Percentiles rank a stretch among this genome's conserved stretches.
phyloP scores from a whole-genome alignment of 2,888 invertebrate species.

The Octodonta nipae region DNA sequence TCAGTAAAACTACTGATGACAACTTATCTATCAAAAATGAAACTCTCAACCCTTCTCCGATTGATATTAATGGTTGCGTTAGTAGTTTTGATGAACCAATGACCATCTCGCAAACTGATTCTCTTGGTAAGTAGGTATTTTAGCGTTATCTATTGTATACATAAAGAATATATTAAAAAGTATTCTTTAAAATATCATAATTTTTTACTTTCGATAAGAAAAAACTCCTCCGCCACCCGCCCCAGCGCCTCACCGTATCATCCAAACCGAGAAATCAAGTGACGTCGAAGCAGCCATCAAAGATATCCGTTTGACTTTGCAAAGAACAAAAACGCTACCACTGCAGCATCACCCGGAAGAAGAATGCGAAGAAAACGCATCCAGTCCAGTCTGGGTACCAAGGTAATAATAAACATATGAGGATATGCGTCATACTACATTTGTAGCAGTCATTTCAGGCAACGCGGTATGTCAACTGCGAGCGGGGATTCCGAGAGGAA shows the following conservation, averaged over 20 bases:
- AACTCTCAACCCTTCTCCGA: slow-evolving; percentile 22
- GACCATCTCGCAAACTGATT: slow-evolving; percentile 29
- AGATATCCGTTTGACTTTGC: slow-evolving; percentile 69
- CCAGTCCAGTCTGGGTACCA: slow-evolving; percentile 59
- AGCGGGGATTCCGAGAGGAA: slow-evolving; percentile 53
- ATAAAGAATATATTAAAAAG: not conserved
- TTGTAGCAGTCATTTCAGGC: slow-evolving; percentile 34
- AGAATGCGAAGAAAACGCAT: slow-evolving; percentile 37
- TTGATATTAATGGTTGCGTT: slow-evolving; percentile 31
- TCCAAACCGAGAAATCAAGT: slow-evolving; percentile 28
- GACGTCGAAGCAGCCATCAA: slow-evolving; percentile 56
- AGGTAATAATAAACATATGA: slow-evolving; percentile 33
- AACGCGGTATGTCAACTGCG: slow-evolving; percentile 39
- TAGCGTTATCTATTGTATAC: not conserved
- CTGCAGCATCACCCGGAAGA: slow-evolving; percentile 36
- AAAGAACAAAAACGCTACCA: slow-evolving; percentile 54
- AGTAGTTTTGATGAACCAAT: slow-evolving; percentile 30
- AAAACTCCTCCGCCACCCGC: slow-evolving; percentile 63
- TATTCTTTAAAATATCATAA: not conserved
- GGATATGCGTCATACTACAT: slow-evolving; percentile 14
- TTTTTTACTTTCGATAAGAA: slow-evolving; percentile 18
- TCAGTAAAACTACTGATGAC: slow-evolving; percentile 27
- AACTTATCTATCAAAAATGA: slow-evolving; percentile 28
- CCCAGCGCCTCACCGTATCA: slow-evolving; percentile 56
- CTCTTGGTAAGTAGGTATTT: slow-evolving; percentile 24